Base-by-base conservation (phyloP, 1,140 invertebrate genomes). In the Formica selysi region DNA sequence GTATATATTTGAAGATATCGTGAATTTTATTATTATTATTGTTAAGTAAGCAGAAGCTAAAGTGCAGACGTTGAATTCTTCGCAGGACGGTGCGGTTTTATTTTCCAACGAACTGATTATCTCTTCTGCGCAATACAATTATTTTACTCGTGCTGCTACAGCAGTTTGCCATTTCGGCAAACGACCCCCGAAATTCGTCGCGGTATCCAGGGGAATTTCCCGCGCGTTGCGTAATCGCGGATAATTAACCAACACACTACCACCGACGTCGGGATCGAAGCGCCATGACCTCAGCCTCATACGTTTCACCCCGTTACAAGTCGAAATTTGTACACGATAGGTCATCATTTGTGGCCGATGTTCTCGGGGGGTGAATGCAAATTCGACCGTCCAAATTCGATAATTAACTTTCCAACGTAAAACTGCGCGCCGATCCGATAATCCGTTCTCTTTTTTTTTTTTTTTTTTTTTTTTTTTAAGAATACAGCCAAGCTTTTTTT, bases 241-340 rank as follows among this genome's bases (percentile, higher is more conserved):
- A 83, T 83, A 83, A 83, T 83, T 83, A 83, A 83, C 79, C 68
- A 83, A 70, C 54, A 54, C 44, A 19, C 38, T 29, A 48, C 54
- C 26, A 22, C 10, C 19, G 22, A 3, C 22, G 22, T 41, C 29
- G 11, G 51, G 29, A 36, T 38, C 64, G 64, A 70, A 26, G 67
- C 22, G 51, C 26, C 26, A 44, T 70, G 38, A 19, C 13, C 62
- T 32, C 10, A 67, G 13, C 59, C 48, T 19, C 67, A 48, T 81
- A 44, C 54, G 54, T 44, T 44, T 73, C 32, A n/a, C 32, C 26
- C 38, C 29, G 38, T 81, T 54, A 73, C 79, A 70, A 81, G 29
- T 73, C 68, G 79, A 74, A 83, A 83, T 83, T 65, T 73, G 68
- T 83, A 74, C 32, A 29, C 44, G 68, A 22, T 57, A 32, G 44